A percentile compares a stretch with the other conserved stretches of the same genome.
phyloP scores from a whole-genome alignment of 2,888 invertebrate species.

The Hesperia comma region DNA sequence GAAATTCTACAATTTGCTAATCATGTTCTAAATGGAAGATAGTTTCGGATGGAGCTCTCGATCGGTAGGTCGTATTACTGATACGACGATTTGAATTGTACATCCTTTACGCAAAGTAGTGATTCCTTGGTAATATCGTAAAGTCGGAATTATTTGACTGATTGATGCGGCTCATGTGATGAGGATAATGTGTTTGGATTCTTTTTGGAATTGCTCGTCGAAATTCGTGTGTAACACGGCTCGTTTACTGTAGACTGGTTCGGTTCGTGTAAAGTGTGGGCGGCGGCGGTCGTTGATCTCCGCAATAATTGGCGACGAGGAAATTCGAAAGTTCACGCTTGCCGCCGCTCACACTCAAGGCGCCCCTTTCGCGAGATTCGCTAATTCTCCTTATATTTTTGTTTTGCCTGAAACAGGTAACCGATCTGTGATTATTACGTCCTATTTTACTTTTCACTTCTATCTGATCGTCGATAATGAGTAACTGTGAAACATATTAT shows the following conservation, averaged over 20 bases:
- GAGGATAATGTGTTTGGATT: slow-evolving; percentile 67
- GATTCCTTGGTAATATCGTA: slow-evolving; percentile 69
- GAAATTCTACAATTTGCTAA: too few species aligned
- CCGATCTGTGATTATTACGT: slow-evolving; percentile 37
- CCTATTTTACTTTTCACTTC: slow-evolving; percentile 43
- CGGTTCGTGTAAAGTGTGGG: slow-evolving; percentile 50
- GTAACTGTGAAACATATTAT: slow-evolving; percentile 15
- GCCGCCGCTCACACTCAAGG: slow-evolving; percentile 17
- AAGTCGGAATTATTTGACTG: slow-evolving; percentile 72
- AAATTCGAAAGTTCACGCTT: too few species aligned
- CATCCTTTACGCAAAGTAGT: slow-evolving; percentile 66
- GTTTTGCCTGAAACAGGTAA: slow-evolving; percentile 21
- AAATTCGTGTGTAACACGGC: slow-evolving; percentile 79
- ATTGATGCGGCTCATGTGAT: slow-evolving; percentile 79
- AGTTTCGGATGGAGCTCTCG: not conserved
- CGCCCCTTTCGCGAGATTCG: slow-evolving; percentile 29
- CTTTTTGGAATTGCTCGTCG: slow-evolving; percentile 56
- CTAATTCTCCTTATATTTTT: slow-evolving; percentile 8
- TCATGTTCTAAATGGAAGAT: not conserved
- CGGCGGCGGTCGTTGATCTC: not conserved
- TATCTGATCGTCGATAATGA: slow-evolving; percentile 16
- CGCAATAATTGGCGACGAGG: too few species aligned
- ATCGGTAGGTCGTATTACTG: not conserved
- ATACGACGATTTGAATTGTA: slow-evolving; percentile 27
- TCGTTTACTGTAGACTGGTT: slow-evolving; percentile 72